Conservation (phyloP, 2,113 vertebrate genomes). For the Scalopus aquaticus region DNA sequence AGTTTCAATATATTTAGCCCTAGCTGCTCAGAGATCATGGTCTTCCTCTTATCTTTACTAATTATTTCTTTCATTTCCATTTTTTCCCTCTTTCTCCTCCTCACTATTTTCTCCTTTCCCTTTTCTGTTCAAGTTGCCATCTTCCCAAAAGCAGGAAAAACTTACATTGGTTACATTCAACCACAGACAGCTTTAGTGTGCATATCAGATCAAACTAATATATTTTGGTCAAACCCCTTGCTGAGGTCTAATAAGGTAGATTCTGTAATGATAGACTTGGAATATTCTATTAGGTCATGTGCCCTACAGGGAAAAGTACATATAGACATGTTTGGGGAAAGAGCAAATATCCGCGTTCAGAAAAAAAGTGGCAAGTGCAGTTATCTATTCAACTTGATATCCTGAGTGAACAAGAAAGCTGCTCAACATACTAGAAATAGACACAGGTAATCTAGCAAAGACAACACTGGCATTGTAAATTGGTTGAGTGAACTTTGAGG, state of each 20-base stretch:
- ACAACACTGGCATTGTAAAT: slow-evolving; percentile 61
- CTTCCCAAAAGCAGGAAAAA: background rate
- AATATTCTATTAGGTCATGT: background rate
- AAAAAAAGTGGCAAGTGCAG: background rate
- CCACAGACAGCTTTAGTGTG: background rate
- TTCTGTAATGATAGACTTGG: background rate
- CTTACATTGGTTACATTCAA: background rate
- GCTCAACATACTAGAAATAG: slow-evolving; percentile 50
- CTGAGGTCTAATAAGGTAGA: background rate
- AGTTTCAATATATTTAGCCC: background rate
- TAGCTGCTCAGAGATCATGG: background rate
- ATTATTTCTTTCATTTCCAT: background rate
- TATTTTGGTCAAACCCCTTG: background rate
- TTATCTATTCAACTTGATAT: background rate
- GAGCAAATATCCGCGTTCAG: background rate
- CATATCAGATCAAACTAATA: background rate
- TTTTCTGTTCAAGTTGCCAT: background rate
- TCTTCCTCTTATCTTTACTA: background rate
- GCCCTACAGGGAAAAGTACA: background rate
- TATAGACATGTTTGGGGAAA: background rate
- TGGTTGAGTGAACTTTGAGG: slow-evolving; percentile 75
- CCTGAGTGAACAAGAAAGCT: background rate
- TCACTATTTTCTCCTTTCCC: background rate
- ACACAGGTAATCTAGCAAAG: slow-evolving; percentile 7
- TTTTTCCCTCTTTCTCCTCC: background rate